Evolutionary conservation across 2,113 vertebrate species (phyloP).

Genomic region (Eurystomus gularis): DNA sequence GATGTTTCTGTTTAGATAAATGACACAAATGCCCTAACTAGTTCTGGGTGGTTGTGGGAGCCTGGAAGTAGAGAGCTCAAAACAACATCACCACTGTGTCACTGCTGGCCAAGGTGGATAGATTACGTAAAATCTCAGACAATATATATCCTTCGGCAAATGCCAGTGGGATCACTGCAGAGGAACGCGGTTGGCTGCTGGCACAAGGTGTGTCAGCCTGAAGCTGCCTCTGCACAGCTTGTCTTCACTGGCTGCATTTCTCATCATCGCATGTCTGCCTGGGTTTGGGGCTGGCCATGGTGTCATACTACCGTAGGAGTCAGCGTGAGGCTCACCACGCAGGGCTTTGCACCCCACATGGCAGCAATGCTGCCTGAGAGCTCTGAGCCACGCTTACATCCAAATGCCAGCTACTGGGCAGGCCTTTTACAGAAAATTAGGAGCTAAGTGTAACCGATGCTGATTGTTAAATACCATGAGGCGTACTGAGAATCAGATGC

Average conservation of each 20-base stretch:
- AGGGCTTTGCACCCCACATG: background rate
- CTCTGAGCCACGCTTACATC: background rate
- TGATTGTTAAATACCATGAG: background rate
- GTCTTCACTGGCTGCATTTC: background rate
- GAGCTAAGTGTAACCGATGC: background rate
- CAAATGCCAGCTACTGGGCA: background rate
- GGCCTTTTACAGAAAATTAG: background rate
- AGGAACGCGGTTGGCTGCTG: background rate
- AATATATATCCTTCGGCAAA: background rate
- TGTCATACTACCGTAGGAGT: rapidly evolving
- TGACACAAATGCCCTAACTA: background rate
- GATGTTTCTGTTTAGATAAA: background rate
- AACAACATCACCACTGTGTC: background rate
- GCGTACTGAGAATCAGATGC: background rate
- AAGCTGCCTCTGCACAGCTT: background rate
- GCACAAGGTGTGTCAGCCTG: background rate
- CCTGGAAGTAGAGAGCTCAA: background rate
- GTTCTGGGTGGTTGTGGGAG: background rate
- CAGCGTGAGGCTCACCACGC: background rate
- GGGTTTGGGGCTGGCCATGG: background rate
- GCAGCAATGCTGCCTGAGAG: background rate
- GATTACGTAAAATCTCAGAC: background rate
- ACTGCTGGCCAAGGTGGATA: background rate
- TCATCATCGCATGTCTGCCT: background rate
- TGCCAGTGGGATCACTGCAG: background rate